Evolutionary conservation across 30 jellyfish, hydroid and myxozoan species (phyloP), one percentile per base, ranked within the genome.

Genomic region (Turritopsis rubra): DNA sequence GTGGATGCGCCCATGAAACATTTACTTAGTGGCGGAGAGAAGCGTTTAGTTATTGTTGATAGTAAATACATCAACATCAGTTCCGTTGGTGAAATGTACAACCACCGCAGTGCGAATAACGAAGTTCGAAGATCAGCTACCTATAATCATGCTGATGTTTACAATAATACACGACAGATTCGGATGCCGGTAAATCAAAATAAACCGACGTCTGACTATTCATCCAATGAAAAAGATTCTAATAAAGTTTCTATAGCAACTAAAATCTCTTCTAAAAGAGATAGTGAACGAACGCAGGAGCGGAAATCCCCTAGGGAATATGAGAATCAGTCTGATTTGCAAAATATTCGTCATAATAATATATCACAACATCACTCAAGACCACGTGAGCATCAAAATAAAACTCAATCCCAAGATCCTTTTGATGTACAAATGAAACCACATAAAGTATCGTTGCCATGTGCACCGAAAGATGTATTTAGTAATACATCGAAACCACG

Each of bases 1-100:
- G 30, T 68, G 8, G 77, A 0, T n/a, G 19, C 77, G 77, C 77
- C 77, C 28, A 68, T 7, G 9, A 68, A 68, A 68, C 28, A 68
- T 68, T 68, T 68, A 1, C 31, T 68, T 8, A 23, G 31, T 68
- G 77, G 77, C 28, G 85, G 60, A 16, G 87, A 80, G 52, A 80
- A 80, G 65, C 78, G 81, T 18, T 70, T 80, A 53, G 87, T 80
- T 25, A 31, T 65, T 26, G 87, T 80, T 22, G 87, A 80, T 52
- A 80, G 87, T 52, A 80, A 53, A 0, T 80, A 80, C 29, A 80
- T 80, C 16, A 80, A 80, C 52, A 79, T 80, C 26, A 31, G 81
- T 16, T 16, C 78, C 16, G 87, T 80, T 21, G 83, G 54, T 22
- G 81, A 80, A 21, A 26, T 19, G 27, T 80, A 80, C 41, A 80